Evolutionary conservation across 2,797 vertebrate genomes (phyloP).

Genomic region (Phrynocephalus forsythii): DNA sequence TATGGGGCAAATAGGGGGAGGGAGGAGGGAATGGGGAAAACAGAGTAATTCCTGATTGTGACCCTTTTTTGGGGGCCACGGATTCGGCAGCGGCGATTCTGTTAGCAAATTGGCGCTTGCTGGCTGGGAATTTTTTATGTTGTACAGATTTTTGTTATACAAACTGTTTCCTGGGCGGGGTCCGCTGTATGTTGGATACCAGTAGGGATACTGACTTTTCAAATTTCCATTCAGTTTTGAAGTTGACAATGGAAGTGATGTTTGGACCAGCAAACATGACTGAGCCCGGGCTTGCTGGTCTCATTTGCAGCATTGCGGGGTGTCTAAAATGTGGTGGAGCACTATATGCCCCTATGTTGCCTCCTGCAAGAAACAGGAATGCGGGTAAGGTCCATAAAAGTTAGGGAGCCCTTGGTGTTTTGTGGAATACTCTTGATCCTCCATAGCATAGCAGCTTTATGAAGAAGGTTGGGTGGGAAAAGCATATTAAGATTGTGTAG

Average conservation of each 20-base stretch:
- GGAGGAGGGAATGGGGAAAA: too few relatives aligned
- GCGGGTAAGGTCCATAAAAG: background rate
- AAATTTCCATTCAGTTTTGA: background rate
- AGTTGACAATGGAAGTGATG: background rate
- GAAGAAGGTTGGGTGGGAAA: background rate
- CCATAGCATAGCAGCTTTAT: background rate
- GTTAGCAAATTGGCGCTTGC: too few relatives aligned
- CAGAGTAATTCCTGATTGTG: too few relatives aligned
- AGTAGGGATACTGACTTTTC: background rate
- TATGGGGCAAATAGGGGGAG: too few relatives aligned
- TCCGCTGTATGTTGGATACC: background rate
- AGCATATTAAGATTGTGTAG: fast-evolving
- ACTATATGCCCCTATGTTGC: background rate
- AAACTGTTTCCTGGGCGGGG: too few relatives aligned
- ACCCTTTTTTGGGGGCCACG: too few relatives aligned
- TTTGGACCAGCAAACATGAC: too few relatives aligned
- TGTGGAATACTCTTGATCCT: background rate
- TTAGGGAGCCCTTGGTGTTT: background rate
- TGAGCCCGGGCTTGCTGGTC: too few relatives aligned
- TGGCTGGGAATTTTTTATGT: too few relatives aligned
- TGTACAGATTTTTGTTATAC: too few relatives aligned
- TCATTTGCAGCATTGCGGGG: background rate
- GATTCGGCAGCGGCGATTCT: too few relatives aligned
- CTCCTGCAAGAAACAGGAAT: background rate
- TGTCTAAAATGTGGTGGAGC: background rate